These are phyloP conservation scores for Cantharis rufa DNA, from an alignment of 2,888 invertebrate species.

Conservation along the genomic window DNA sequence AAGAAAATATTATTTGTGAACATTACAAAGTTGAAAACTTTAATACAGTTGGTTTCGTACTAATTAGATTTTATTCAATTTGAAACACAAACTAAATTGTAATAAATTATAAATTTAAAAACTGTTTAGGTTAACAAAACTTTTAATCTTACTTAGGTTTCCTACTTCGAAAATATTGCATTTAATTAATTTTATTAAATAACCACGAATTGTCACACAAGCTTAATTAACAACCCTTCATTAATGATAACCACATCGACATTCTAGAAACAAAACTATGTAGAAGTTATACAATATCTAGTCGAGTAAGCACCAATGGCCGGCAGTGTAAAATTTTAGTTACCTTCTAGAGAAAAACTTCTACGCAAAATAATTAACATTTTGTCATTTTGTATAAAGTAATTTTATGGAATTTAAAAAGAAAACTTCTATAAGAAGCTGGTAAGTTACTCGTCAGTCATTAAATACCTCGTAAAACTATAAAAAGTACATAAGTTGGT, in stretches of 20 bases:
- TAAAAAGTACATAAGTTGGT: too few relatives aligned
- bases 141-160: neutral
- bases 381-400: neutral
- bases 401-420: neutral
- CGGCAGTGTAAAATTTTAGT: neutral
- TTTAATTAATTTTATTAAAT: neutral
- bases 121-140: neutral
- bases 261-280: conserved; percentile 15
- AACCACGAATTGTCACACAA: neutral
- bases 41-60: neutral
- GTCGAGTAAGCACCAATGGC: neutral
- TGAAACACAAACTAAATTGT: neutral
- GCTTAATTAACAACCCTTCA: neutral
- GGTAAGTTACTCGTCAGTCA: too few relatives aligned
- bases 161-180: neutral
- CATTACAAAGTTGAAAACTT: neutral
- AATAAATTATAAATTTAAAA: neutral
- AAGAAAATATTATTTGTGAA: neutral
- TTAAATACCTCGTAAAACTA: too few relatives aligned
- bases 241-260: conserved; percentile 5
- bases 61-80: neutral
- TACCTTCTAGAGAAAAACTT: neutral
- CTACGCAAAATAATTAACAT: neutral
- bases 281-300: conserved; percentile 3
- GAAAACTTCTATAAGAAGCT: too few relatives aligned